Evolutionary conservation across 1,140 invertebrate species (phyloP).

Genomic region (Pristionchus pacificus): DNA sequence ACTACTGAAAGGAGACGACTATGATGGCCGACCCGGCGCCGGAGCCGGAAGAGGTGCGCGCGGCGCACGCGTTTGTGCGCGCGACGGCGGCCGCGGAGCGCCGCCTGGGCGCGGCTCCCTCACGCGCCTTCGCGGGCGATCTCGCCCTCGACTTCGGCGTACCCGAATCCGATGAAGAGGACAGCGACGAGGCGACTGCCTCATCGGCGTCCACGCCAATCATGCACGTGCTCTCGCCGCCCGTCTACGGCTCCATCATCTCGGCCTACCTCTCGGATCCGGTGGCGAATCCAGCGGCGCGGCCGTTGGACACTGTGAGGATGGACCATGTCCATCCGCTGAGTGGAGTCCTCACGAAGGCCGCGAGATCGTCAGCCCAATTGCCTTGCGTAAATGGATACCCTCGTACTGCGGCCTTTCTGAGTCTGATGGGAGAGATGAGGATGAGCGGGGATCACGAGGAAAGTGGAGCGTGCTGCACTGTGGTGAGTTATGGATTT

Average conservation of each 20-base stretch:
- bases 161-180: constrained; percentile 14
- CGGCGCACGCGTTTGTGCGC: too few relatives aligned
- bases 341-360: neutral
- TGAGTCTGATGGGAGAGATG: constrained; percentile 12
- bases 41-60: too few relatives aligned
- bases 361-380: neutral
- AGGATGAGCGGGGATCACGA: neutral
- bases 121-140: neutral
- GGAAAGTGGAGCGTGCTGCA: constrained; percentile 4
- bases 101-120: too few relatives aligned
- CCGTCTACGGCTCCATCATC: constrained; percentile 21
- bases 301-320: neutral
- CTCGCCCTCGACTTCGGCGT: neutral
- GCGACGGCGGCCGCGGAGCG: too few relatives aligned
- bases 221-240: constrained; percentile 7
- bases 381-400: constrained; percentile 6
- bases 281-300: constrained; percentile 23
- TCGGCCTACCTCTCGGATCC: constrained; percentile 23
- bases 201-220: neutral
- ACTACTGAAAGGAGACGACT: too few relatives aligned
- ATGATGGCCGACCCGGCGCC: too few relatives aligned
- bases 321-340: neutral
- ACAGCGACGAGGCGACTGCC: constrained; percentile 10
- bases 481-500: neutral
- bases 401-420: constrained; percentile 8